Base-by-base conservation (phyloP, 2,113 vertebrate genomes). In the Tachysurus vachellii region DNA sequence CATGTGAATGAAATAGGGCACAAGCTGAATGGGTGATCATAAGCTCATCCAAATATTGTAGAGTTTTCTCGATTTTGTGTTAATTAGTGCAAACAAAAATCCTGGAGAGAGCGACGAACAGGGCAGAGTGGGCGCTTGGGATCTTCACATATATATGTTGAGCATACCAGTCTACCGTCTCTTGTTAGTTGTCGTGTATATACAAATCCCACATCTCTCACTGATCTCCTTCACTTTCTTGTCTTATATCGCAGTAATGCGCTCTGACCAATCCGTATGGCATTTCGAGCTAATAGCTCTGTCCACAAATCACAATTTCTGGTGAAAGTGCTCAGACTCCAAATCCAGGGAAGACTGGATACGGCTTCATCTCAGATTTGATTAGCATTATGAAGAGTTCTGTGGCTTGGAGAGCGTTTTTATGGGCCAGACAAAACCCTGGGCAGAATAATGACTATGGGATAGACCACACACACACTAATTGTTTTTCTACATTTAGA, bases 401-500 rank as follows among this genome's bases (percentile, higher is more conserved):
- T 68, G 61, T 56, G 47, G 76, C 75, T 6, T 50, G 42, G 3
- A 50, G 54, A 64, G 36, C 21, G 16, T 26, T 75, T 76, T 31
- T 71, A 73, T 56, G 21, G 23, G 70, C 83, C 73, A 85, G 84
- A 62, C 71, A 50, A 47, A 76, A 42, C 53, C 21, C 54, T 28
- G 68, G 36, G 28, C 2, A 11, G 16, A 77, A 50, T 47, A 75
- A 61, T 53, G 71, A 53, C 61, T n/a, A 44, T 16, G 16, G 76
- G 23, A 26, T 42, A 61, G 56, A 61, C 79, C 79, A 81, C 79
- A 81, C 76, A 53, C 56, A 3, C 9, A 14, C 31, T 76, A 76
- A 82, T 83, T 82, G 64, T 73, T 86, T 73, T 86, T 42, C 66
- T 85, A 44, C 76, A n/a, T 28, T 59, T 70, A 6, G 42, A 61